Evolutionary conservation across 2,888 invertebrate genomes (phyloP).

Genomic region (Lasius fuliginosus): DNA sequence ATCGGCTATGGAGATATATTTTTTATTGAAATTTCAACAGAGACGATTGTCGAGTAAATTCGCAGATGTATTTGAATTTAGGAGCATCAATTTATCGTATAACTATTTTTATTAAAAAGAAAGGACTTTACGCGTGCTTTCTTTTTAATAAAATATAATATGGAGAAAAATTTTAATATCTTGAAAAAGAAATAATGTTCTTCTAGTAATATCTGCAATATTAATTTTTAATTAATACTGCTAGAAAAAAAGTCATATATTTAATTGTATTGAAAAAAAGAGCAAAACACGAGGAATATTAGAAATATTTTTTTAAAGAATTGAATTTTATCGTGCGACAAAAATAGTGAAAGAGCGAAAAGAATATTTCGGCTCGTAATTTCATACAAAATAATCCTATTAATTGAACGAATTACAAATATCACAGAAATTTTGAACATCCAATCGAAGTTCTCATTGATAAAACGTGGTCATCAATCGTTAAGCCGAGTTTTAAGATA

Average conservation of each 20-base stretch:
- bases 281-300: not conserved
- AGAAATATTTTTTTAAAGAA: not conserved
- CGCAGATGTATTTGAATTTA: not conserved
- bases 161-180: not conserved
- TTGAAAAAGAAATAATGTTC: not conserved
- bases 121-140: not conserved
- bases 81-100: not conserved
- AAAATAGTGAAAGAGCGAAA: not conserved
- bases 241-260: not conserved
- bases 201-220: not conserved
- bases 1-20: not conserved
- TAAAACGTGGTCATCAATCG: not conserved
- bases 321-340: not conserved
- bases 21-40: not conserved
- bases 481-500: slow-evolving; percentile 12
- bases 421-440: not conserved
- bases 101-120: not conserved
- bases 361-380: not conserved
- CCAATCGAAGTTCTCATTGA: not conserved
- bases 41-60: slow-evolving; percentile 11
- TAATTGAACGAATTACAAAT: not conserved
- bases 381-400: not conserved
- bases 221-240: not conserved
- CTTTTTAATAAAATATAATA: not conserved
- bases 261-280: not conserved